These are phyloP conservation scores for Rhynchonycteris naso DNA, from an alignment of 2,797 vertebrate genomes.

Conservation along the genomic window DNA sequence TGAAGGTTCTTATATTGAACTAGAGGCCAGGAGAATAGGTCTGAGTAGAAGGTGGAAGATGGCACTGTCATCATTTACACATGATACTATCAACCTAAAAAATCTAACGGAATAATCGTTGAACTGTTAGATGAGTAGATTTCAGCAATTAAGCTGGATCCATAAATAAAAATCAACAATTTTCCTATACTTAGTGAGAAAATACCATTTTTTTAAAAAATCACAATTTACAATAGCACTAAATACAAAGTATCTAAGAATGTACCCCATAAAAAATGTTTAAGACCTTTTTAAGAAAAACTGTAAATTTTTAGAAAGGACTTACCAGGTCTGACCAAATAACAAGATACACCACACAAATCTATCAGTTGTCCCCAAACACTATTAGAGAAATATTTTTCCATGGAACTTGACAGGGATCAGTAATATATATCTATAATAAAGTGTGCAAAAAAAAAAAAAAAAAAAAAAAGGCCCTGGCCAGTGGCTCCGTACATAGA, in stretches of 20 bases:
- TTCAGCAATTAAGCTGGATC: not conserved
- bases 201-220: conserved; percentile 7
- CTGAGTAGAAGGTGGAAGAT: not conserved
- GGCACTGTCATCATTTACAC: not conserved
- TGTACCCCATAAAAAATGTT: not conserved
- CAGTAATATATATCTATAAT: not conserved
- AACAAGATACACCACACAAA: not conserved
- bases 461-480: not conserved
- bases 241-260: not conserved
- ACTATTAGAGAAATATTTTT: not conserved
- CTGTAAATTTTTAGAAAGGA: not conserved
- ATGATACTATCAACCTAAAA: not conserved
- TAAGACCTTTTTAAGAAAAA: not conserved
- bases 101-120: not conserved
- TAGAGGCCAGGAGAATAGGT: conserved; percentile 17
- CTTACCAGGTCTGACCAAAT: not conserved
- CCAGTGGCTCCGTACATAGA: no score
- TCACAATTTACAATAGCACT: not conserved
- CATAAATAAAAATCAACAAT: not conserved
- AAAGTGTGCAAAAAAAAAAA: not conserved
- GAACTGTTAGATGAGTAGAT: not conserved
- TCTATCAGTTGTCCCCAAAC: not conserved
- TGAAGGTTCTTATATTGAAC: not conserved
- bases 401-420: not conserved
- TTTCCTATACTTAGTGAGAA: not conserved